A percentile compares a stretch with the other conserved stretches of the same genome.
Conservation (phyloP, 2,797 vertebrate genomes). For the Hephaestus fuliginosus region DNA sequence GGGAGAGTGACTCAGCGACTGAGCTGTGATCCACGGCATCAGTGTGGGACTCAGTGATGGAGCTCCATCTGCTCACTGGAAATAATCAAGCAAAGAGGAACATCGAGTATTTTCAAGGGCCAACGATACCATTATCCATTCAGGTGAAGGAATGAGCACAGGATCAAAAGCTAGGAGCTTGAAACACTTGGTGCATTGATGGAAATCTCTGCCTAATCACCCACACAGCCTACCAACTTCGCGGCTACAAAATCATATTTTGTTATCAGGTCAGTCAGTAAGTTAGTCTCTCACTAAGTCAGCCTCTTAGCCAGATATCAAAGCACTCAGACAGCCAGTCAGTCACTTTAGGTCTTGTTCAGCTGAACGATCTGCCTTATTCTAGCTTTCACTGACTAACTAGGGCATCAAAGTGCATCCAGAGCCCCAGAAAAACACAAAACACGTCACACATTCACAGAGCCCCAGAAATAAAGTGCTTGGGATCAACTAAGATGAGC, state of each 20-base stretch:
- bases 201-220: slow-evolving; percentile 20
- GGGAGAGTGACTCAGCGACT: slow-evolving; percentile 74
- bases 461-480: slow-evolving; percentile 54
- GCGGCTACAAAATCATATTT: not conserved
- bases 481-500: slow-evolving; percentile 64
- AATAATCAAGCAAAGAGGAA: slow-evolving; percentile 62
- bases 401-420: slow-evolving; percentile 53
- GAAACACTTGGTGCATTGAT: slow-evolving; percentile 7
- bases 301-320: slow-evolving; percentile 13
- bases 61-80: slow-evolving; percentile 76
- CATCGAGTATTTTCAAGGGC: slow-evolving; percentile 47
- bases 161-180: not conserved
- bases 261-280: not conserved
- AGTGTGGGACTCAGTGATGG: slow-evolving; percentile 71
- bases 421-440: slow-evolving; percentile 34
- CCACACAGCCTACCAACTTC: not conserved
- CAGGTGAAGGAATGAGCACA: slow-evolving; percentile 27
- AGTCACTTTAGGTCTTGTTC: slow-evolving; percentile 34
- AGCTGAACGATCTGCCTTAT: slow-evolving; percentile 28
- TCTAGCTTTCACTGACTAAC: slow-evolving; percentile 52
- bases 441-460: slow-evolving; percentile 24
- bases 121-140: slow-evolving; percentile 24
- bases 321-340: slow-evolving; percentile 5
- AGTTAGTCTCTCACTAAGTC: slow-evolving; percentile 10
- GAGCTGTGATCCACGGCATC: slow-evolving; percentile 73